These are phyloP conservation scores for Subacronicta megacephala DNA, from an alignment of 2,888 invertebrate species.

Conservation along the genomic window DNA sequence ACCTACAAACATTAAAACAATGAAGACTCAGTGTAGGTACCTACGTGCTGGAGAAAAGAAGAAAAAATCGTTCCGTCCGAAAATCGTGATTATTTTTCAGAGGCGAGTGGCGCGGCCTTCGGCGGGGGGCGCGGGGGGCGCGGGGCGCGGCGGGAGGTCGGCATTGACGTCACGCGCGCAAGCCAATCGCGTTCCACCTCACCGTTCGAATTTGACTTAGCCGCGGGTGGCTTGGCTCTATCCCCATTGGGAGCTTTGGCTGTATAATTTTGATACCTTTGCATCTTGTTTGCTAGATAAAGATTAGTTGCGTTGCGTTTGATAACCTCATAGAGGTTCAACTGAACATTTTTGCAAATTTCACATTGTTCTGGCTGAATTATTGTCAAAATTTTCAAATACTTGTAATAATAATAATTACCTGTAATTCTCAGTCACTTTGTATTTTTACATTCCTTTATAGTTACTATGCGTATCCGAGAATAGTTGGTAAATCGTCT, in stretches of 20 bases:
- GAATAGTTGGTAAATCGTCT: slow-evolving; percentile 23
- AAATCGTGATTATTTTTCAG: slow-evolving; percentile 86
- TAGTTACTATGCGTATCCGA: slow-evolving; percentile 15
- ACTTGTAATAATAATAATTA: not conserved
- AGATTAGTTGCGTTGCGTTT: slow-evolving; percentile 55
- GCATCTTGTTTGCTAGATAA: slow-evolving; percentile 63
- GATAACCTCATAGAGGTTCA: slow-evolving; percentile 47
- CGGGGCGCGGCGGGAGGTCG: slow-evolving; percentile 80
- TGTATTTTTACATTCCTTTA: slow-evolving; percentile 21
- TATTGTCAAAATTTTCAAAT: not conserved
- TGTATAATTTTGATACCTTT: slow-evolving; percentile 63
- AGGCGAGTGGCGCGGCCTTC: slow-evolving; percentile 81
- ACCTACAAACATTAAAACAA: slow-evolving; percentile 60
- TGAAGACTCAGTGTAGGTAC: slow-evolving; percentile 56
- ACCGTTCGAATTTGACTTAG: slow-evolving; percentile 75
- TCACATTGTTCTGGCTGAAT: not conserved
- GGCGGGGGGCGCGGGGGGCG: slow-evolving; percentile 66
- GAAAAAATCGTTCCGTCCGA: slow-evolving; percentile 73
- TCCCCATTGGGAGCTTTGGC: slow-evolving; percentile 70
- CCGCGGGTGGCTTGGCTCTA: slow-evolving; percentile 73
- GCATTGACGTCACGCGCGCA: slow-evolving; percentile 86
- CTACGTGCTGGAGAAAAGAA: slow-evolving; percentile 62
- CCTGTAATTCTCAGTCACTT: slow-evolving; percentile 8
- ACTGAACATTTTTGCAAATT: slow-evolving; percentile 13
- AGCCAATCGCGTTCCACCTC: slow-evolving; percentile 79